Percentiles rank a stretch among this genome's conserved stretches.
These are phyloP conservation scores for Crocuta crocuta DNA, from an alignment of 2,113 vertebrate species.

Conservation along the genomic window DNA sequence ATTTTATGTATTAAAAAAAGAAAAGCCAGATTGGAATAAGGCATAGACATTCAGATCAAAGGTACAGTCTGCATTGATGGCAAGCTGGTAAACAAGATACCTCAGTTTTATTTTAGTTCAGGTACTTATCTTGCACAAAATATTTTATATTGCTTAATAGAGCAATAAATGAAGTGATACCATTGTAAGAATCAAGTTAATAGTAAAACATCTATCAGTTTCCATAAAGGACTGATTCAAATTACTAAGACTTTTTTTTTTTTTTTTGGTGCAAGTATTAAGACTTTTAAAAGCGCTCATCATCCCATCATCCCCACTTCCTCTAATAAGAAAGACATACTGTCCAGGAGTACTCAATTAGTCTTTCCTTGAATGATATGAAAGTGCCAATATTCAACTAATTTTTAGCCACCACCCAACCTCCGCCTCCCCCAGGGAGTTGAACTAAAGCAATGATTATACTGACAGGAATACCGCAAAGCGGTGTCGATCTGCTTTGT, in stretches of 20 bases:
- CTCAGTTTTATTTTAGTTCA: conserved; percentile 36
- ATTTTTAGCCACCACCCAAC: background rate
- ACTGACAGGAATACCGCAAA: background rate
- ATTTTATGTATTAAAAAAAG: background rate
- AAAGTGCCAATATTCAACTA: background rate
- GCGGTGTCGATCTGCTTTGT: background rate
- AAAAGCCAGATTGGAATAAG: background rate
- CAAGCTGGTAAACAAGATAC: background rate
- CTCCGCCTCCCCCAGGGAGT: background rate
- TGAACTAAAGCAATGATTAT: background rate
- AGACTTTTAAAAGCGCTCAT: conserved; percentile 43
- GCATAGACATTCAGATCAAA: background rate
- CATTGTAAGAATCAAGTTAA: conserved; percentile 76
- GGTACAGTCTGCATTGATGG: background rate
- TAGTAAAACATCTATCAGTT: conserved; percentile 20
- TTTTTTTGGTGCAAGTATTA: conserved; percentile 59
- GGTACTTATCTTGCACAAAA: conserved; percentile 68
- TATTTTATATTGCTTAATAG: conserved; percentile 45
- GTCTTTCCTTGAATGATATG: background rate
- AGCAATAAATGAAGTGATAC: conserved; percentile 64
- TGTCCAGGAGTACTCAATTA: background rate
- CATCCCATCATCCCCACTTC: background rate
- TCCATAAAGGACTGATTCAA: conserved; percentile 67
- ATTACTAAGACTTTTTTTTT: conserved; percentile 63
- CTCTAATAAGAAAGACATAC: background rate